Conservation (phyloP, 2,888 invertebrate genomes). For the Plemyria rubiginata region DNA sequence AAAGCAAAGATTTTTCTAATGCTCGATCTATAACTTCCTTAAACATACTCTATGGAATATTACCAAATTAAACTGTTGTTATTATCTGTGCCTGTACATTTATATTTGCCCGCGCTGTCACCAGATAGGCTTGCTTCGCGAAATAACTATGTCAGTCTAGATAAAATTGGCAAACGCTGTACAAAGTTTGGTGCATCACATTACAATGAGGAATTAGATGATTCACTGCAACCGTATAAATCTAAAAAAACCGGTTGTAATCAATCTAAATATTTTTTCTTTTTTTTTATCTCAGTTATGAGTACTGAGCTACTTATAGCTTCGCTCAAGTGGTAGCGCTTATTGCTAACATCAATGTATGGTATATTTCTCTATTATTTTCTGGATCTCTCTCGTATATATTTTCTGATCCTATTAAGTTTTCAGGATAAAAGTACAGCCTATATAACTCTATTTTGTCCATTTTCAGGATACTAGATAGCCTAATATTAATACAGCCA, state of each 20-base stretch:
- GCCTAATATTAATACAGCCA: no score
- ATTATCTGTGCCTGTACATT: conserved; percentile 25
- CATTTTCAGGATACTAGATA: no score
- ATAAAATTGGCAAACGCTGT: conserved; percentile 26
- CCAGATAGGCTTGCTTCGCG: conserved; percentile 29
- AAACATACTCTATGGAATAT: conserved; percentile 17
- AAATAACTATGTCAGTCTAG: conserved; percentile 18
- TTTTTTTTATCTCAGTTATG: no score
- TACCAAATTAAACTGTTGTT: conserved; percentile 19
- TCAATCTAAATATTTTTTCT: background rate
- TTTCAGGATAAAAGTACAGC: no score
- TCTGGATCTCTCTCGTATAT: no score
- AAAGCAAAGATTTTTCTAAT: background rate
- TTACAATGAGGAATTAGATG: conserved; percentile 9
- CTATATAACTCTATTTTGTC: no score
- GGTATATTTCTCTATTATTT: no score
- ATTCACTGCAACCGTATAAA: conserved; percentile 8
- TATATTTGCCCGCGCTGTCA: conserved; percentile 30
- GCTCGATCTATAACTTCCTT: background rate
- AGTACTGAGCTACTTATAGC: no score
- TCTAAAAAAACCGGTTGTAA: no score
- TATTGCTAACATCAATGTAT: no score
- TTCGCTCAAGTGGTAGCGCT: no score
- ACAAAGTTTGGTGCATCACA: conserved; percentile 16
- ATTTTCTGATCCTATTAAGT: no score